These are phyloP conservation scores for human (Homo sapiens) DNA, from an alignment of 2,113 vertebrate species.

Conservation along the genomic window DNA sequence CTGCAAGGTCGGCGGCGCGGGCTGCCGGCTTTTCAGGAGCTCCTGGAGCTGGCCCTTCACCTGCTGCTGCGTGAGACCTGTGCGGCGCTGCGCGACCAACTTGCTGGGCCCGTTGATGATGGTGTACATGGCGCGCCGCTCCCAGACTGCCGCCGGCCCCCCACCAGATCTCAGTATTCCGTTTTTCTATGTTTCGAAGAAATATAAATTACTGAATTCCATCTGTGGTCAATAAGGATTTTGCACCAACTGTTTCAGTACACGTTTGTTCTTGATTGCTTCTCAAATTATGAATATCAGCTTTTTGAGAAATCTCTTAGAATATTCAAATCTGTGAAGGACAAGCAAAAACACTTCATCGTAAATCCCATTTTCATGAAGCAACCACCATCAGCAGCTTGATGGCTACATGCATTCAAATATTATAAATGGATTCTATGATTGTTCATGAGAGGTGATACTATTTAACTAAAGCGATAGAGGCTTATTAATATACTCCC, in stretches of 20 bases:
- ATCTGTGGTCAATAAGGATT: not conserved
- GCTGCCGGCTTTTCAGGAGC: constrained; percentile 87
- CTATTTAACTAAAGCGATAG: not conserved
- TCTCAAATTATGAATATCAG: not conserved
- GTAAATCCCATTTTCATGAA: not conserved
- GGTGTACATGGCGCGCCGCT: constrained; percentile 89
- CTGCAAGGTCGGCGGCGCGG: constrained; percentile 78
- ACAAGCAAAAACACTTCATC: not conserved
- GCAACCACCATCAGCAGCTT: not conserved
- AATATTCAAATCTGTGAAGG: not conserved
- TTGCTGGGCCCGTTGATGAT: constrained; percentile 93
- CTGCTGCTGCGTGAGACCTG: constrained; percentile 93
- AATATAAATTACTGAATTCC: not conserved
- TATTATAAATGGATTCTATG: not conserved
- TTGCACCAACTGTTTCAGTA: not conserved
- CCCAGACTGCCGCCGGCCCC: not conserved
- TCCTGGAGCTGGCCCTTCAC: constrained; percentile 89
- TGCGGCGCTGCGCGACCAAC: constrained; percentile 91
- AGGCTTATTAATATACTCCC: not conserved
- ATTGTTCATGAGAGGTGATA: not conserved
- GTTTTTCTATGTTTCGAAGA: not conserved
- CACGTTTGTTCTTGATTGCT: not conserved
- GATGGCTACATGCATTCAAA: not conserved
- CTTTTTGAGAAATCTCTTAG: not conserved
- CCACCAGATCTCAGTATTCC: constrained; percentile 36